Evolutionary conservation across 92 coral and sea anemone species (phyloP).

Genomic region (Umimayanthus kanabou): DNA sequence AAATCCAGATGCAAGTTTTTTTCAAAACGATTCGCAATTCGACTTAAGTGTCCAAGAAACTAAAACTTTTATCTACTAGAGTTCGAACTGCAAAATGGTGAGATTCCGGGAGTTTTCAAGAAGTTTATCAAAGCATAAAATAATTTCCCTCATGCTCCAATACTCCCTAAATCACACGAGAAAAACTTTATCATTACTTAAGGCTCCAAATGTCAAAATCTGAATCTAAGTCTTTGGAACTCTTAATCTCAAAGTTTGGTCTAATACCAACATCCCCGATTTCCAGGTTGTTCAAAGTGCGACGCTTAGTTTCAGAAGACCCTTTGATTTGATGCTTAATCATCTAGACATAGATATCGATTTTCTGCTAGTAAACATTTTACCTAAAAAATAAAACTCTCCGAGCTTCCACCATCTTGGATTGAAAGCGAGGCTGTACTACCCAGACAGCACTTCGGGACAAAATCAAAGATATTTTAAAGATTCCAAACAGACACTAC

Average conservation of each 20-base stretch:
- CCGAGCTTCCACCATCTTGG: background rate
- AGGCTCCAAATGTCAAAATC: no score
- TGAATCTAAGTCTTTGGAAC: background rate
- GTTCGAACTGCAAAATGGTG: no score
- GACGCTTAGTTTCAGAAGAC: background rate
- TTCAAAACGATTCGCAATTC: background rate
- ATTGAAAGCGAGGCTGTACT: background rate
- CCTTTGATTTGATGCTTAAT: background rate
- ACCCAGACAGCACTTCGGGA: background rate
- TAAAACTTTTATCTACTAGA: no score
- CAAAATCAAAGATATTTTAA: background rate
- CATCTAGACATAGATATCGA: background rate
- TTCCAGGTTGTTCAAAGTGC: background rate
- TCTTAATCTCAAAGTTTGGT: background rate
- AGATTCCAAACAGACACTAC: background rate
- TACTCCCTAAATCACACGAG: no score
- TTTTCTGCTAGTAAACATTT: background rate
- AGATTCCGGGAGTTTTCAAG: no score
- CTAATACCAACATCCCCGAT: background rate
- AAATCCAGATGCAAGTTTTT: background rate
- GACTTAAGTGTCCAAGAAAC: no score
- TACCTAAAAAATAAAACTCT: no score
- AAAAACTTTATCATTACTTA: no score
- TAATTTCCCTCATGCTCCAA: no score
- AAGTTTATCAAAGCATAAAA: no score